Evolutionary conservation across 2,888 invertebrate genomes (phyloP).

Genomic region (Syrphus vitripennis): DNA sequence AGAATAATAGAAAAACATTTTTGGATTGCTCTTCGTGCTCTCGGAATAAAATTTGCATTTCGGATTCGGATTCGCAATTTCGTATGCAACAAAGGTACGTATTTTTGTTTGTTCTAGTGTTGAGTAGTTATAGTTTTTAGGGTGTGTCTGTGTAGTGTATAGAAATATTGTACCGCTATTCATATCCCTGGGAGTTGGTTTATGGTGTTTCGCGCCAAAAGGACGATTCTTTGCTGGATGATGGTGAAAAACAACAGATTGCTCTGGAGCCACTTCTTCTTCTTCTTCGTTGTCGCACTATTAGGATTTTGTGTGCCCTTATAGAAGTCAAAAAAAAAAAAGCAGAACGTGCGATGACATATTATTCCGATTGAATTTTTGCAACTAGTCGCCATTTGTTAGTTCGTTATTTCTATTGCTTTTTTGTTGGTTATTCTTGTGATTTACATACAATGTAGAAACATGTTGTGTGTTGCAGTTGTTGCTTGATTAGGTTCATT

Average conservation of each 20-base stretch:
- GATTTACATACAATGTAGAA: too few species aligned
- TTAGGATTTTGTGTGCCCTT: neutral
- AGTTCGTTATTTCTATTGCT: conserved; percentile 7
- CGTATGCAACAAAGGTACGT: conserved; percentile 68
- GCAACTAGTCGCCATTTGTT: conserved; percentile 64
- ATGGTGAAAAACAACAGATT: conserved; percentile 36
- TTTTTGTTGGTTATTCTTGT: neutral
- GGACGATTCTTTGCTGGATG: conserved; percentile 21
- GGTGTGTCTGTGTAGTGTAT: neutral
- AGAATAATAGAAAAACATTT: conserved; percentile 28
- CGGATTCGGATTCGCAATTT: conserved; percentile 53
- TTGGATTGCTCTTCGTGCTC: conserved; percentile 57
- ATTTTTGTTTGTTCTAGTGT: conserved; percentile 21
- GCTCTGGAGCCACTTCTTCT: neutral
- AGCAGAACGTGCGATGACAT: conserved; percentile 31
- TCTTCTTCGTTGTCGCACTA: neutral
- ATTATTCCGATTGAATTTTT: conserved; percentile 66
- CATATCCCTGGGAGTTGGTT: conserved; percentile 46
- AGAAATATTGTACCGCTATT: neutral
- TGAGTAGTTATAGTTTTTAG: conserved; percentile 12
- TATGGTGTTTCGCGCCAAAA: conserved; percentile 15
- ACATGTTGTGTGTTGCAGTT: too few species aligned
- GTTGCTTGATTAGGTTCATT: too few species aligned
- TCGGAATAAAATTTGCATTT: conserved; percentile 70
- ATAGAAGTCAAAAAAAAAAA: neutral